Conservation (phyloP, 2,113 vertebrate species). For the Pogona vitticeps region DNA sequence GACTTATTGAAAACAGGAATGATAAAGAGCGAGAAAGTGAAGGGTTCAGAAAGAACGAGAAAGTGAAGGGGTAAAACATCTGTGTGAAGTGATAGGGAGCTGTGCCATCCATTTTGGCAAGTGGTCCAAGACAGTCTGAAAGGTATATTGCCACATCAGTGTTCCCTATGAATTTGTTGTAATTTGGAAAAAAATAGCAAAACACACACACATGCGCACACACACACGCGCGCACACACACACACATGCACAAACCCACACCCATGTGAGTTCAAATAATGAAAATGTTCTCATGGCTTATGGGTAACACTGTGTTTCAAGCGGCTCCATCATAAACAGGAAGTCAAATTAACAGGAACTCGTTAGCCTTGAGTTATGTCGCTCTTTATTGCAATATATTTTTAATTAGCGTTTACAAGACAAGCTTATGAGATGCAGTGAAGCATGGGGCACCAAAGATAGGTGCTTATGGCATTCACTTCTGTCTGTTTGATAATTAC, state of each 20-base stretch:
- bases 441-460: slow-evolving; percentile 27
- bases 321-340: slow-evolving; percentile 37
- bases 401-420: slow-evolving; percentile 66
- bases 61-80: no score
- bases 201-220: no score
- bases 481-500: slow-evolving; percentile 49
- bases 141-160: background rate
- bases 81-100: background rate
- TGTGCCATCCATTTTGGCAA: background rate
- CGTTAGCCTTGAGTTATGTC: slow-evolving; percentile 47
- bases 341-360: slow-evolving; percentile 42
- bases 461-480: slow-evolving; percentile 37
- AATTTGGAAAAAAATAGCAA: background rate
- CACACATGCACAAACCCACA: no score
- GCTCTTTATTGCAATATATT: slow-evolving; percentile 48
- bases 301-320: slow-evolving; percentile 11
- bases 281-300: rapidly evolving
- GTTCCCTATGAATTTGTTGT: background rate
- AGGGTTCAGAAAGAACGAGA: no score
- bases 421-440: slow-evolving; percentile 47
- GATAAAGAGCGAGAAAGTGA: background rate
- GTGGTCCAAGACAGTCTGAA: background rate
- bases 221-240: no score
- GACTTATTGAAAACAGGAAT: background rate
- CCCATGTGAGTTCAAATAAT: rapidly evolving